Evolutionary conservation across 2,797 vertebrate genomes (phyloP), one percentile per base, ranked within the genome.

Genomic region (Linurgus olivaceus): DNA sequence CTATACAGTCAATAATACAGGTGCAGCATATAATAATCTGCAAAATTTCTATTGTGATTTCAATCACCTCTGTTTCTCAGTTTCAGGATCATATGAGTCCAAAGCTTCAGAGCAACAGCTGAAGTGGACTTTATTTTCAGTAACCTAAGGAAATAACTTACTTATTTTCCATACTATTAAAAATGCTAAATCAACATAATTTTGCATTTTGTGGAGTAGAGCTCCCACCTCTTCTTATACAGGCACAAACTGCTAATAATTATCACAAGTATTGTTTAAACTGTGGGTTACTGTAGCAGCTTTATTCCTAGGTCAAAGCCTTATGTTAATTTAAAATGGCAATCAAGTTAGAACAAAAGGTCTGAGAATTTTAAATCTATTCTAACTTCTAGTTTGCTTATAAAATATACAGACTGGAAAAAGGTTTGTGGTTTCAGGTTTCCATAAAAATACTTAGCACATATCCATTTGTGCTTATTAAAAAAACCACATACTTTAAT

Each of bases 381-480:
- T 91, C n/a, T 35, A 85, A 74, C 51, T 72, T 94, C 61, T 48
- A 58, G 37, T 65, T 90, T 81, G 29, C 55, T 94, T 90, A 62
- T 75, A 74, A 94, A 91, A 87, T 18, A 72, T 40, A 57, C 20
- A 62, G 66, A 24, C 51, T 86, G 68, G 33, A 51, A 81, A 90
- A 88, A 26, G 25, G 38, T 70, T 90, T 93, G 89, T 75, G 92
- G 92, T 80, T 95, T 86, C 81, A 93, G 54, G 78, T 96, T 92
- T 82, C 92, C 89, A 89, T 83, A 78, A 92, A 96, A 94, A 94
- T 75, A 88, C 50, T 75, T 72, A 70, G 85, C 51, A 81, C 45
- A 79, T 74, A 78, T 55, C 86, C 68, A 94, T 96, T 93, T 95
- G 19, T 82, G 63, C 52, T 86, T 92, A 86, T 87, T 77, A 29